Conservation (phyloP, 1,140 invertebrate species). For the Oncopeltus fasciatus region DNA sequence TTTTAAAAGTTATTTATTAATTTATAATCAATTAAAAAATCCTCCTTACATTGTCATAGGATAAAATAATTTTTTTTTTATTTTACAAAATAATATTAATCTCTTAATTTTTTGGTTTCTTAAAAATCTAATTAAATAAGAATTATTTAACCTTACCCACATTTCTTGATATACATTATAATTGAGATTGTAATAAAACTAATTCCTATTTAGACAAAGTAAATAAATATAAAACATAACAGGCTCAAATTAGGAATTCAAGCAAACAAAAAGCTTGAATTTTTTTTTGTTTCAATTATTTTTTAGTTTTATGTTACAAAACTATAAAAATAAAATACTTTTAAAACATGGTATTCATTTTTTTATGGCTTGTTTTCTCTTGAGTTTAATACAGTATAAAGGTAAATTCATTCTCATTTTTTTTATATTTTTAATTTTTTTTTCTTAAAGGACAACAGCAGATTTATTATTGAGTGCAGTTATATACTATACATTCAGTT, state of each 20-base stretch:
- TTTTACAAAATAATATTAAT: conserved; percentile 20
- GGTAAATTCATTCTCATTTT: too few relatives aligned
- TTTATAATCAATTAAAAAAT: conserved; percentile 9
- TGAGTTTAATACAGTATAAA: too few relatives aligned
- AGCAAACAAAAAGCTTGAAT: background rate
- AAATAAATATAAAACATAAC: conserved; percentile 1
- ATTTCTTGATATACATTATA: conserved; percentile 8
- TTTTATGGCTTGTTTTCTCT: background rate
- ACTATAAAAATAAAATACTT: background rate
- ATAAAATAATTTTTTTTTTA: conserved; percentile 18
- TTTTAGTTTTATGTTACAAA: background rate
- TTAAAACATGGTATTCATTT: background rate
- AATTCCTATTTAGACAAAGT: background rate
- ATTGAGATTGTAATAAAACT: conserved; percentile 13
- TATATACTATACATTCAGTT: too few relatives aligned
- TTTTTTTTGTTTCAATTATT: background rate
- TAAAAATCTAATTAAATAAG: conserved; percentile 15
- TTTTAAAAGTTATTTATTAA: conserved; percentile 9
- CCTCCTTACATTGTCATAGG: conserved; percentile 12
- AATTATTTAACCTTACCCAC: conserved; percentile 15
- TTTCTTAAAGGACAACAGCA: too few relatives aligned
- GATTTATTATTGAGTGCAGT: too few relatives aligned
- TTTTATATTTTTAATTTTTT: too few relatives aligned
- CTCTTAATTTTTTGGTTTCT: conserved; percentile 13
- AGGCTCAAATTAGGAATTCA: background rate